phyloP scores from a whole-genome alignment of 2,113 vertebrate genomes.

The Noctilio leporinus region DNA sequence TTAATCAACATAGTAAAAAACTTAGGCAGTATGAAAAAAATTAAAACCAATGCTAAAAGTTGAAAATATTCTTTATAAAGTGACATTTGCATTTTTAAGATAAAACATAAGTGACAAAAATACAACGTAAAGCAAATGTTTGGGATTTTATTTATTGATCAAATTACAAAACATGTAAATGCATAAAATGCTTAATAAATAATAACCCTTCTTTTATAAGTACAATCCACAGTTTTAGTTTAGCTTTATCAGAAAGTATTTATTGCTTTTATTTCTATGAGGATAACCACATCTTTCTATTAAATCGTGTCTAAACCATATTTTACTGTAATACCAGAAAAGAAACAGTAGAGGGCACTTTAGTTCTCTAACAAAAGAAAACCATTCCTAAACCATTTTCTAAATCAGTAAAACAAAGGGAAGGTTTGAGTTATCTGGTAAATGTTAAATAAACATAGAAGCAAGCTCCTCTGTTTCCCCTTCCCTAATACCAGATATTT shows the following conservation, averaged over 20 bases:
- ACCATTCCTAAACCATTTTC: not conserved
- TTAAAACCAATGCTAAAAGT: not conserved
- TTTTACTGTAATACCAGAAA: slow-evolving; percentile 20
- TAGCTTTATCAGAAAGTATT: slow-evolving; percentile 18
- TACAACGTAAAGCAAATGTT: not conserved
- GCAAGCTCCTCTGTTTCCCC: not conserved
- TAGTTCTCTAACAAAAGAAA: slow-evolving; percentile 50
- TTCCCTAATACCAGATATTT: not conserved
- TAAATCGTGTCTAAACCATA: not conserved
- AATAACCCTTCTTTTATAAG: not conserved
- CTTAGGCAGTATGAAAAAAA: not conserved
- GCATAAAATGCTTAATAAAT: not conserved
- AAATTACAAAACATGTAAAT: not conserved
- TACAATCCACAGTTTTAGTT: not conserved
- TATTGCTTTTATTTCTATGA: slow-evolving; percentile 24
- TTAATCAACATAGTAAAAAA: not conserved
- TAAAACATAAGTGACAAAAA: slow-evolving; percentile 1
- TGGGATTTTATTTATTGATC: not conserved
- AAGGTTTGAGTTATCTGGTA: not conserved
- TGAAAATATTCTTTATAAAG: not conserved
- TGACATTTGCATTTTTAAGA: slow-evolving; percentile 20
- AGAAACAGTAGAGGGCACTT: slow-evolving; percentile 64
- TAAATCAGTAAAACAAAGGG: not conserved
- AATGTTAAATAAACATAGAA: slow-evolving; percentile 15
- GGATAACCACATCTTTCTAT: not conserved